These are phyloP conservation scores for Drosophila takahashii DNA, from an alignment of 1,140 invertebrate genomes.

Conservation along the genomic window DNA sequence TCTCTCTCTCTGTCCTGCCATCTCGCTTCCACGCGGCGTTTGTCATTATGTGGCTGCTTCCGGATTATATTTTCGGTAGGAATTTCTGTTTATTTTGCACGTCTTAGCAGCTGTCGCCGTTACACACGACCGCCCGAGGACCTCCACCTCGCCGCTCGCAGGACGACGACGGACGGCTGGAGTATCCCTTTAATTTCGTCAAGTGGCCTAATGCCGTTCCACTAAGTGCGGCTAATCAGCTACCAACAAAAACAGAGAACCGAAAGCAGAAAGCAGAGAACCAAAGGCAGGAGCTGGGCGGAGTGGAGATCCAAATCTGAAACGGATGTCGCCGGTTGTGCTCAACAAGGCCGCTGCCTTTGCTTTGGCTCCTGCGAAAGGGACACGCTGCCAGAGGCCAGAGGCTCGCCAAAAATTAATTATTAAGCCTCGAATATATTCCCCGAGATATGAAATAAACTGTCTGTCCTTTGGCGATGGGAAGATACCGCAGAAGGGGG, in stretches of 20 bases:
- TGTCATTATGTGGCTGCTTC: constrained; percentile 79
- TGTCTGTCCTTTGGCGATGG: constrained; percentile 28
- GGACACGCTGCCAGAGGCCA: constrained; percentile 25
- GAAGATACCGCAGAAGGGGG: neutral
- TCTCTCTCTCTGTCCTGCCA: neutral
- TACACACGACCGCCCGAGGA: constrained; percentile 53
- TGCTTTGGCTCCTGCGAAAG: neutral
- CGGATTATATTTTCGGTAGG: constrained; percentile 78
- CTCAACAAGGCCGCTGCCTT: constrained; percentile 40
- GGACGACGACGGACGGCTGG: constrained; percentile 5
- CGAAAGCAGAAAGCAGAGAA: neutral
- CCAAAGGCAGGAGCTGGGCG: neutral
- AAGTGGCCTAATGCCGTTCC: constrained; percentile 80
- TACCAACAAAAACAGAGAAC: constrained; percentile 45
- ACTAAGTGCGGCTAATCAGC: constrained; percentile 80
- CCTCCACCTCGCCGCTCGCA: neutral
- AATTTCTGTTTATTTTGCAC: constrained; percentile 72
- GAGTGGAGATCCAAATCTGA: constrained; percentile 68
- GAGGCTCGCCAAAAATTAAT: constrained; percentile 65
- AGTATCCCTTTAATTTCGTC: constrained; percentile 73
- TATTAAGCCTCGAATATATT: constrained; percentile 65
- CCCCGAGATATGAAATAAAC: constrained; percentile 58
- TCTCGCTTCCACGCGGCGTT: constrained; percentile 42
- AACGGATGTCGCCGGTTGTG: constrained; percentile 72
- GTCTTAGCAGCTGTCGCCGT: constrained; percentile 77